A percentile compares a stretch with the other conserved stretches of the same genome.
These are phyloP conservation scores for Maniola hyperantus DNA, from an alignment of 2,888 invertebrate genomes.

Conservation along the genomic window DNA sequence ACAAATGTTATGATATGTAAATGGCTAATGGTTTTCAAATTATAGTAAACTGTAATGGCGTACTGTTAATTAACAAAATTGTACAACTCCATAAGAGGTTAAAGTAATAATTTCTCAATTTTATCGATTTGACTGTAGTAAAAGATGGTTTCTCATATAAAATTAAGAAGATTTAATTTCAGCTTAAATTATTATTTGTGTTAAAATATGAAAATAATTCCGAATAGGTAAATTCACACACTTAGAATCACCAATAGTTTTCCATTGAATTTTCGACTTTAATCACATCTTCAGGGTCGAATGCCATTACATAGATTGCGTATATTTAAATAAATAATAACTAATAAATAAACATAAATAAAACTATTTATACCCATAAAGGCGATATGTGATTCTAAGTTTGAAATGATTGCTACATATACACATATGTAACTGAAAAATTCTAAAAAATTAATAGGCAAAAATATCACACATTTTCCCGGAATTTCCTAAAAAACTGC, in stretches of 20 bases:
- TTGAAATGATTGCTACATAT: no score
- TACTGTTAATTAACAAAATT: conserved; percentile 5
- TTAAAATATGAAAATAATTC: background rate
- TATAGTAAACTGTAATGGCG: background rate
- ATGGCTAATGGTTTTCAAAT: conserved; percentile 14
- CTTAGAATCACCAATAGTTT: background rate
- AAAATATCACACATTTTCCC: no score
- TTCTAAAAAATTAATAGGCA: no score
- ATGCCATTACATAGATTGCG: background rate
- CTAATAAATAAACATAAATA: no score
- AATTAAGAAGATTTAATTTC: no score
- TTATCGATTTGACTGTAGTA: background rate
- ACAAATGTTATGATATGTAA: conserved; percentile 18
- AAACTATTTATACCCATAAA: no score
- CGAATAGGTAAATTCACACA: background rate
- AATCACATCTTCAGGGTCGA: background rate
- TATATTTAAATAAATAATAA: background rate
- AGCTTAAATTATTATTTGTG: no score
- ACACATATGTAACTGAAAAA: no score
- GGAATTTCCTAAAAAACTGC: no score
- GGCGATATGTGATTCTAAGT: no score
- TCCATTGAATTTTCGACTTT: background rate
- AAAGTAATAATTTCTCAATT: background rate
- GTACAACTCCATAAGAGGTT: background rate
- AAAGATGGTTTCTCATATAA: background rate